Percentiles rank a stretch among this genome's conserved stretches.
Conservation (phyloP, 2,797 vertebrate genomes). For the Ciconia nigra region DNA sequence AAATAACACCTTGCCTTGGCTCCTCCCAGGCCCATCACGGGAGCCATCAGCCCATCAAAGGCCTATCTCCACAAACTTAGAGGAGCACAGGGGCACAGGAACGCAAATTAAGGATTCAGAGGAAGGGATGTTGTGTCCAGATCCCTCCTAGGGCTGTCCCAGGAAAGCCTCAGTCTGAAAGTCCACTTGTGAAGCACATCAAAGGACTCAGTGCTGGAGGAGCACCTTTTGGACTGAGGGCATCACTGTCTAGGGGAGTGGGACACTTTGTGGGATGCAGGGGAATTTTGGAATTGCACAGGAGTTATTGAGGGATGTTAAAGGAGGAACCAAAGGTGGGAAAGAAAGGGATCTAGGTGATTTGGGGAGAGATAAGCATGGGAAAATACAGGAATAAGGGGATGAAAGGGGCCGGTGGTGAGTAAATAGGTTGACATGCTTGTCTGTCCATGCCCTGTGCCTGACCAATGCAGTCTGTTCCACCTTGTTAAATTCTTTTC, state of each 20-base stretch:
- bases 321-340: not conserved
- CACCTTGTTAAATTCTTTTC: not conserved
- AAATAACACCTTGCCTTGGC: not conserved
- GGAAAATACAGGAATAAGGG: not conserved
- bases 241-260: not conserved
- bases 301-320: not conserved
- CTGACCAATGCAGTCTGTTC: not conserved
- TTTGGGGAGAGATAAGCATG: rapidly evolving
- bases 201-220: not conserved
- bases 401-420: not conserved
- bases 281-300: not conserved
- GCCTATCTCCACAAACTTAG: not conserved
- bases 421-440: rapidly evolving
- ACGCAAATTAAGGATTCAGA: not conserved
- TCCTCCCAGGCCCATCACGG: not conserved
- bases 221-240: not conserved
- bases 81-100: not conserved
- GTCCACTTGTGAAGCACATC: not conserved
- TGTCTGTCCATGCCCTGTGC: not conserved
- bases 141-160: not conserved
- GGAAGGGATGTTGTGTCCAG: not conserved
- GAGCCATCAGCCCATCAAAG: not conserved
- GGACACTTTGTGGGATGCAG: not conserved
- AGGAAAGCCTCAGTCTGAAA: not conserved
- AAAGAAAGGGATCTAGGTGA: not conserved